Base-by-base conservation (phyloP, 2,113 vertebrate genomes). In the Epinephelus cyanopodus region DNA sequence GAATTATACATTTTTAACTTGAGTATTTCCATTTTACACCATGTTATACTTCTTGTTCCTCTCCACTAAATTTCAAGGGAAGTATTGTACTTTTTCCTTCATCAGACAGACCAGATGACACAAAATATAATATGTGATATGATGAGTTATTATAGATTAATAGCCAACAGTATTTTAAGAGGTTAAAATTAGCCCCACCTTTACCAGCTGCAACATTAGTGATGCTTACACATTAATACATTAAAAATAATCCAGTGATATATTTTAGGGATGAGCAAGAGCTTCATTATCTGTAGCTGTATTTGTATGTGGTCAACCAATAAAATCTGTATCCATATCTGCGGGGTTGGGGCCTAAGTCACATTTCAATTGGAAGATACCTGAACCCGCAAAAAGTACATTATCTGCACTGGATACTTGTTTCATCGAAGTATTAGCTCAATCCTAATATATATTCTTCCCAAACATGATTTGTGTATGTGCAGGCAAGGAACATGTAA, bases 401-500 rank as follows among this genome's bases (percentile, higher is more conserved):
- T 37, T 37, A 37, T 37, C 33, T 37, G 33, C 6, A 37, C 33
- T 1, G 33, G 5, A 37, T 37, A 0, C 33, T 37, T 37, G 33
- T 37, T 37, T 37, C 33, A 37, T 37, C 33, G 1, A 37, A 37
- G 33, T 37, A 37, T 37, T 37, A 37, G 33, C 33, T 37, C 33
- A 7, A 8, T 6, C 33, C 33, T 37, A 37, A 37, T 37, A 37
- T 37, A 37, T 37, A 37, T 37, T 37, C 5, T 37, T 37, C 33
- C 33, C 33, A 37, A 37, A 37, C 6, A 37, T 37, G 33, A 37
- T 37, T 37, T 57, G 5, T 67, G 42, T 73, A 7, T 78, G 57
- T 79, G 47, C 47, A 95, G 95, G 81, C 63, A 69, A 4, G 93
- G 92, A 4, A 78, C 19, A 23, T 96, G 95, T 69, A 65, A 75